Conservation (phyloP, 2,888 invertebrate species). For the Eledona agricola region DNA sequence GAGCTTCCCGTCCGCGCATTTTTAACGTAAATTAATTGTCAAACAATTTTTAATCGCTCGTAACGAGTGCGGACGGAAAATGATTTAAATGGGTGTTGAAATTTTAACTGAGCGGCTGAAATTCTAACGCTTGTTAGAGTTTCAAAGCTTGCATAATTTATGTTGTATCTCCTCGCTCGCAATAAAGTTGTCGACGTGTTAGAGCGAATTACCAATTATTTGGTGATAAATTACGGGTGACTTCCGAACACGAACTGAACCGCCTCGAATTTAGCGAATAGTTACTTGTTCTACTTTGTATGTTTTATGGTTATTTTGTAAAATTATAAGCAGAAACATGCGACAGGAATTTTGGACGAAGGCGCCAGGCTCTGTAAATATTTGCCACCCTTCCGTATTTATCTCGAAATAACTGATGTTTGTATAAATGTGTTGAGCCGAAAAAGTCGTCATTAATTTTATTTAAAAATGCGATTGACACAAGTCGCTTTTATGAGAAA, state of each 20-base stretch:
- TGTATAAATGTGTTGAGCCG: constrained; percentile 9
- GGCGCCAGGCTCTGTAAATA: constrained; percentile 28
- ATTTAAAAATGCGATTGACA: constrained; percentile 3
- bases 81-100: constrained; percentile 3
- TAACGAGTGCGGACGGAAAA: no score
- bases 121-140: constrained; percentile 5
- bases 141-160: constrained; percentile 12
- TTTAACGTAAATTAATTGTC: no score
- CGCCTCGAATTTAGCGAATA: no score
- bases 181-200: constrained; percentile 24
- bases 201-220: constrained; percentile 12
- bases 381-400: constrained; percentile 17
- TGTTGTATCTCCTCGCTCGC: constrained; percentile 10
- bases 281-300: no score
- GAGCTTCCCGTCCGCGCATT: no score
- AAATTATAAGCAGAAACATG: constrained; percentile 15
- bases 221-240: constrained; percentile 6
- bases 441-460: constrained; percentile 3
- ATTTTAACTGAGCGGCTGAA: constrained; percentile 2
- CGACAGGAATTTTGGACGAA: constrained; percentile 10
- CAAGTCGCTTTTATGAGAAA: constrained; percentile 9
- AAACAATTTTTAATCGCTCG: no score
- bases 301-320: constrained; percentile 7
- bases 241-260: constrained; percentile 8
- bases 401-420: constrained; percentile 4